A percentile compares a stretch with the other conserved stretches of the same genome.
Evolutionary conservation across 2,113 vertebrate genomes (phyloP).

Genomic region (Zosterops japonicus): DNA sequence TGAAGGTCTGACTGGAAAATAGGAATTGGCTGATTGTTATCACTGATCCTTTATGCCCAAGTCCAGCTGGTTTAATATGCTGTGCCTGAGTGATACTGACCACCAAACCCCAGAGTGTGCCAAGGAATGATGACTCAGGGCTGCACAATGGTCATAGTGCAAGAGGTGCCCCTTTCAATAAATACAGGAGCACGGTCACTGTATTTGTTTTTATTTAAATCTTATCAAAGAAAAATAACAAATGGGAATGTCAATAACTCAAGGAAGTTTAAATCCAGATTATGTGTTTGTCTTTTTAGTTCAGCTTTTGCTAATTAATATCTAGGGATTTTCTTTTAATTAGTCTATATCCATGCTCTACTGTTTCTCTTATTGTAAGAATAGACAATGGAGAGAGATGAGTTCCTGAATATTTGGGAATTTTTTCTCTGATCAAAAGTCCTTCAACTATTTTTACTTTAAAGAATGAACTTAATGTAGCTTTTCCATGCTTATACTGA

Average conservation of each 20-base stretch:
- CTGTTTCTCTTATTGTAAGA: background rate
- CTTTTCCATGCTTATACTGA: background rate
- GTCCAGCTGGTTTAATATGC: background rate
- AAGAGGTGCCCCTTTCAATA: background rate
- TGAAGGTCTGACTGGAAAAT: slow-evolving; percentile 22
- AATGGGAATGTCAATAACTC: background rate
- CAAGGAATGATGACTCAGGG: background rate
- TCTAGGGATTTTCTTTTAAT: background rate
- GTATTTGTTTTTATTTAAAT: background rate
- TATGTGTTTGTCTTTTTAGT: background rate
- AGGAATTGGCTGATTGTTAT: background rate
- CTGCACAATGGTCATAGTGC: background rate
- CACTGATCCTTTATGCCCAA: background rate
- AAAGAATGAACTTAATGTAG: background rate
- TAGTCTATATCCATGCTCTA: background rate
- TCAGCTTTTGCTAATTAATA: background rate
- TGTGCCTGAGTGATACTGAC: background rate
- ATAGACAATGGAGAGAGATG: background rate
- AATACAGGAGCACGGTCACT: background rate
- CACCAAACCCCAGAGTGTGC: background rate
- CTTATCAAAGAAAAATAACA: background rate
- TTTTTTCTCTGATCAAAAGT: background rate
- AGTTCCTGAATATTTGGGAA: background rate
- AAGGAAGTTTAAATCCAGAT: background rate
- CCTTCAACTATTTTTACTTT: background rate